Evolutionary conservation across 2,113 vertebrate genomes (phyloP), one percentile per base, ranked within the genome.

Genomic region (Barbus barbus): DNA sequence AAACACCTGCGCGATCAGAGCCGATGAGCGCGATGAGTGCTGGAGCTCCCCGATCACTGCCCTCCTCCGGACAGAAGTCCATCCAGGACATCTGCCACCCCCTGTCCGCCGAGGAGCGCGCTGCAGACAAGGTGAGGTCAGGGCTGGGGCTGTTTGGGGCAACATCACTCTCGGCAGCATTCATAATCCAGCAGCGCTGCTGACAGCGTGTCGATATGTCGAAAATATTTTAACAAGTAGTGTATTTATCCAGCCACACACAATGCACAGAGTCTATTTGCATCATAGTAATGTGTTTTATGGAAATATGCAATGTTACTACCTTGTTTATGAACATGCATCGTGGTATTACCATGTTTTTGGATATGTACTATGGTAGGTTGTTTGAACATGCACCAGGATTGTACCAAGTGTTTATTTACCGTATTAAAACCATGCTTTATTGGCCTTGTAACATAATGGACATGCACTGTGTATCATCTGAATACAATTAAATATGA

Each of bases 51-150:
- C 96, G 92, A 93, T 93, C 94, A 79, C 94, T 98, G 84, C 94
- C 93, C 81, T 96, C 96, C 82, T 96, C 97, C 26, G 97, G 97
- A 84, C 96, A 97, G 93, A 96, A 95, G 84, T 96, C 97, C 67
- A 94, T 99, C 90, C 92, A 95, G 87, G 98, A 98, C 91, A 95
- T 98, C 91, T 92, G 94, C 88, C 97, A 99, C 91, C 98, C 97
- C 81, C 92, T 99, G 86, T 97, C 96, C 88, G 94, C 96, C 83
- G 96, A 97, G 88, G 96, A 97, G 93, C 86, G 91, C 31, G 90
- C 92, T 87, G 95, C 90, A 41, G 95, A 96, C 63, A 96, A 95
- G 95, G 96, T 96, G 90, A 81, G 81, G n/a, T 44, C 85, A 11
- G 41, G n/a, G n/a, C n/a, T n/a, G n/a, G n/a, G n/a, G n/a, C n/a